Base-by-base conservation (phyloP, 30 jellyfish, hydroid and myxozoan genomes). In the Calvadosia cruxmelitensis region DNA sequence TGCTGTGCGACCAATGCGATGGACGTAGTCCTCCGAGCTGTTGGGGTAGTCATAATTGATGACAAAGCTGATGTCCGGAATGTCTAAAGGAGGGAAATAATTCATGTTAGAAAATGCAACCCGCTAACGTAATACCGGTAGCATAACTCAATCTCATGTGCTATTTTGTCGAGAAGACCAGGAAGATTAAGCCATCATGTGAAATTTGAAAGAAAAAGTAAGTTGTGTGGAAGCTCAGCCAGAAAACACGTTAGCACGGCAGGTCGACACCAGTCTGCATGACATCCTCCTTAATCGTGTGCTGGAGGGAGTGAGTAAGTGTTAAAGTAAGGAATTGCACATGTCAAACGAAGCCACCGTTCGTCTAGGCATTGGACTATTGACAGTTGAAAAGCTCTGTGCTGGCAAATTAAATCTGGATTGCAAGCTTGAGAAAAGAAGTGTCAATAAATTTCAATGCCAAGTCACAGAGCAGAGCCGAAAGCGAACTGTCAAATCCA, bases 1-100 rank as follows among this genome's bases (percentile, higher is more conserved):
- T 0, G 95, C 98, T 7, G 98, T 90, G 29, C 98, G 77, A 15
- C 98, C 98, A 29, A 90, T 90, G 20, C 98, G 92, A 74, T 90
- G 98, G 24, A 90, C 94, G 57, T 90, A 90, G 61, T 90, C 98
- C 66, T 90, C 98, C 0, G 92, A 61, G 29, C 77, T 62, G 52
- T 77, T 90, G 33, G 98, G 98, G 72, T 74, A 90, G 77, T 90
- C 95, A 67, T 34, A 77, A 79, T 90, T 90, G 71, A 90, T 78
- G 30, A 90, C 98, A 68, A 90, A 90, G 71, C 77, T 90, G 68
- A 90, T 77, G 73, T 90, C 98, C 23, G 95, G 95, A 66, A 90
- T 90, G 57, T 90, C 98, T 90, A 64, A 70, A 87, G 24, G 29
- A 34, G 66, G 34, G 62, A 27, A 69, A 31, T 29, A 20, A 5